Evolutionary conservation across 2,797 vertebrate species (phyloP).

Genomic region (Crotalus adamanteus): DNA sequence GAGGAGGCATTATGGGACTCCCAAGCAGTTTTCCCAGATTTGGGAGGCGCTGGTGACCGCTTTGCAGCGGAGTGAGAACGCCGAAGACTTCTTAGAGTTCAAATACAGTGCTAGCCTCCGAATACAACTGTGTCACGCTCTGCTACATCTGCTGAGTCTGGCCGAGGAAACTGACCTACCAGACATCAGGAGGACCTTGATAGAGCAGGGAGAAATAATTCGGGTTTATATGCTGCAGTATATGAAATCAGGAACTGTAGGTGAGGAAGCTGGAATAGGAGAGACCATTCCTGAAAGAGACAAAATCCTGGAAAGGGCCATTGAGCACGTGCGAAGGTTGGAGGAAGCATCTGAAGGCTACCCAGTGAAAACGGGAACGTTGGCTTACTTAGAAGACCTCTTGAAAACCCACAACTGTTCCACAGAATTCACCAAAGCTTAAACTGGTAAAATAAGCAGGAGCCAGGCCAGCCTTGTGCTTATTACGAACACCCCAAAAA

Average conservation of each 20-base stretch:
- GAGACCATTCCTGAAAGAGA: slow-evolving; percentile 68
- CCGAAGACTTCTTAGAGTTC: slow-evolving; percentile 91
- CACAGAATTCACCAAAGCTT: slow-evolving; percentile 39
- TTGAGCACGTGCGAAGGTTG: slow-evolving; percentile 71
- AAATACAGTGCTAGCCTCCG: slow-evolving; percentile 91
- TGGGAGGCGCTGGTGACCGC: slow-evolving; percentile 86
- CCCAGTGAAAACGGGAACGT: slow-evolving; percentile 48
- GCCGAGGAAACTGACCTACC: slow-evolving; percentile 77
- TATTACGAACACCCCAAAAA: rapidly evolving
- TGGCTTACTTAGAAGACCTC: slow-evolving; percentile 78
- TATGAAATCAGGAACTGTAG: slow-evolving; percentile 69
- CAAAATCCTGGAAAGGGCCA: slow-evolving; percentile 66
- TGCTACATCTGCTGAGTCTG: slow-evolving; percentile 84
- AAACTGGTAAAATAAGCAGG: rapidly evolving
- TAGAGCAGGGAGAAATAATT: slow-evolving; percentile 68
- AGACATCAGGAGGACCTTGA: slow-evolving; percentile 64
- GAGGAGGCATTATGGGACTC: slow-evolving; percentile 81
- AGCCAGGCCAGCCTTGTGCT: background rate
- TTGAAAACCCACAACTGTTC: slow-evolving; percentile 66
- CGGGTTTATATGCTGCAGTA: slow-evolving; percentile 79
- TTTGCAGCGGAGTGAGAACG: slow-evolving; percentile 88
- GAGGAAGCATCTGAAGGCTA: slow-evolving; percentile 48
- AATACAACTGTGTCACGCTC: slow-evolving; percentile 83
- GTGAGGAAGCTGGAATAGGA: slow-evolving; percentile 50
- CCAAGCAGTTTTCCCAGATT: slow-evolving; percentile 76